These are phyloP conservation scores for Hirtodrosophila histrioides DNA, from an alignment of 2,888 invertebrate genomes.

Conservation along the genomic window DNA sequence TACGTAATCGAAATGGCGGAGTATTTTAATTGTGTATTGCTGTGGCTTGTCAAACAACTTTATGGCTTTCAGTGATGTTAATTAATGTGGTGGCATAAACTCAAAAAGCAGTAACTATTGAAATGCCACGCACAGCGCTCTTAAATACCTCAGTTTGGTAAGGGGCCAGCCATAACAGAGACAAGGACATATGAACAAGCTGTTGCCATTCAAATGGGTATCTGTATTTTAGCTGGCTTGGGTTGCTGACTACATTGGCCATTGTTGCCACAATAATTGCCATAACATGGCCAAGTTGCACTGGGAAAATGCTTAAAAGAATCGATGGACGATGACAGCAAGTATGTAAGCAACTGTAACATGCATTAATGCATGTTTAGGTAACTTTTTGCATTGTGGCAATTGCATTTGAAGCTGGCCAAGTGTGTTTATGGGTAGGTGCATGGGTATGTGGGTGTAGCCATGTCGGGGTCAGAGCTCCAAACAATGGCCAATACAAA, in stretches of 20 bases:
- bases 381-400: background rate
- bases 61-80: constrained; percentile 30
- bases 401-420: constrained; percentile 29
- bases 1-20: constrained; percentile 18
- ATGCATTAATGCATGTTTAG: constrained; percentile 47
- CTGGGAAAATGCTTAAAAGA: constrained; percentile 1
- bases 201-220: constrained; percentile 20
- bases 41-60: background rate
- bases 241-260: background rate
- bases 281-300: too few relatives aligned
- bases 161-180: background rate
- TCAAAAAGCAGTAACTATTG: too few relatives aligned
- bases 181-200: constrained; percentile 12
- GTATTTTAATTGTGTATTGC: constrained; percentile 21
- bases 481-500: constrained; percentile 54
- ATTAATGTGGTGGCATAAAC: constrained; percentile 23
- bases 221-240: background rate
- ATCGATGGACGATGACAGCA: constrained; percentile 24
- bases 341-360: constrained; percentile 22
- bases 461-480: constrained; percentile 29
- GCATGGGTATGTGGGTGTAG: too few relatives aligned
- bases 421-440: constrained; percentile 10
- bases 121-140: too few relatives aligned
- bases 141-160: background rate
- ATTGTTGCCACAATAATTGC: background rate